A percentile compares a stretch with the other conserved stretches of the same genome.
phyloP scores from a whole-genome alignment of 1,140 invertebrate species.

The Nymphalis io region DNA sequence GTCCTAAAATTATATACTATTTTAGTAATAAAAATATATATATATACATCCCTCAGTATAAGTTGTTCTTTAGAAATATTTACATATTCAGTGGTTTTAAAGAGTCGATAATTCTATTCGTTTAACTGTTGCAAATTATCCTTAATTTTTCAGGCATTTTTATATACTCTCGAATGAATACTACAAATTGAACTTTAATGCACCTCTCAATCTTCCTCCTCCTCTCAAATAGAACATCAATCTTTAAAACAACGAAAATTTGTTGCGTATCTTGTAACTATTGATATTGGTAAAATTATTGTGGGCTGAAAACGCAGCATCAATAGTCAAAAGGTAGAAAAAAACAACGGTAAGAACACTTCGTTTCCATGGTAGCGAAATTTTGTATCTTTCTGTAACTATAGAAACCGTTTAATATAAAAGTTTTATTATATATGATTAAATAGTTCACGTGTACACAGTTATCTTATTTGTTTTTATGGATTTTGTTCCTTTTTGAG shows the following conservation, averaged over 20 bases:
- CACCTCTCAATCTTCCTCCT: too few species aligned
- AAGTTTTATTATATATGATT: background rate
- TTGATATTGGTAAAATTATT: too few species aligned
- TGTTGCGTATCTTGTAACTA: too few species aligned
- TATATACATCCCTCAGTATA: background rate
- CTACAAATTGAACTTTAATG: too few species aligned
- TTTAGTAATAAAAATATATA: too few species aligned
- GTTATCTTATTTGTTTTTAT: background rate
- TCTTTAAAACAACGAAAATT: too few species aligned
- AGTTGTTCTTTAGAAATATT: conserved; percentile 1
- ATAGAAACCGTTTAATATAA: background rate
- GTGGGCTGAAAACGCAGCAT: too few species aligned
- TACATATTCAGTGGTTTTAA: background rate
- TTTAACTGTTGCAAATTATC: background rate
- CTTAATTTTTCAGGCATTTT: background rate
- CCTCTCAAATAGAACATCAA: too few species aligned
- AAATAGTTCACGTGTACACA: background rate
- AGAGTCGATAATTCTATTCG: background rate
- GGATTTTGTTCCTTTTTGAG: background rate
- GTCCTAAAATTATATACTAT: too few species aligned
- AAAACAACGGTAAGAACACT: background rate
- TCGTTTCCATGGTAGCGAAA: background rate
- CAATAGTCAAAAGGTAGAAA: background rate
- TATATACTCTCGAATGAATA: background rate
- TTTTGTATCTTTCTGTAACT: background rate